phyloP scores from a whole-genome alignment of 2,113 vertebrate species.

The Pseudorectes ferrugineus region DNA sequence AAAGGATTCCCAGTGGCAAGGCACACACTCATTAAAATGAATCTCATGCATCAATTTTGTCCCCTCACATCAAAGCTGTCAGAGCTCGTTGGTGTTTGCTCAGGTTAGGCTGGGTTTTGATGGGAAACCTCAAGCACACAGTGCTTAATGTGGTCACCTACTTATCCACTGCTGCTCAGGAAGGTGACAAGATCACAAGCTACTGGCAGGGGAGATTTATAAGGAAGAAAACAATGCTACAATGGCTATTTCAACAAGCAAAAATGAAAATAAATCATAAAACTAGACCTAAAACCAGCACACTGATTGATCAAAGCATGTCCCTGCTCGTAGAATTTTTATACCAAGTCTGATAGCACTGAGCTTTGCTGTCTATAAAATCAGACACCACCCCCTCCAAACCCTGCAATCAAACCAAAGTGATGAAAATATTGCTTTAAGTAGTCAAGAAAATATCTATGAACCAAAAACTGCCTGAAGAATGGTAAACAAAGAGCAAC shows the following conservation, averaged over 20 bases:
- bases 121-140: not conserved
- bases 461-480: not conserved
- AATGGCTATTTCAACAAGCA: not conserved
- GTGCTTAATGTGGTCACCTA: not conserved
- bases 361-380: not conserved
- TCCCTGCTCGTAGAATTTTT: not conserved
- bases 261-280: not conserved
- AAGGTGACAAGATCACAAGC: not conserved
- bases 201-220: not conserved
- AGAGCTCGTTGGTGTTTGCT: constrained; percentile 16
- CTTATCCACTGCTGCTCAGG: not conserved
- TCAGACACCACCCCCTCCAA: not conserved
- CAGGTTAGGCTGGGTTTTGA: not conserved
- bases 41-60: not conserved
- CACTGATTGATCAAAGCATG: not conserved
- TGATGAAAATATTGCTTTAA: not conserved
- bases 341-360: not conserved
- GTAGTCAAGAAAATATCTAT: not conserved
- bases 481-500: not conserved
- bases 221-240: not conserved
- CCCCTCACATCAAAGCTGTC: constrained; percentile 12
- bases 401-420: not conserved
- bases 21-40: not conserved
- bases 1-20: not conserved
- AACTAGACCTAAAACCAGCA: not conserved